Base-by-base conservation (phyloP, 2,113 vertebrate genomes). In the Junco hyemalis region DNA sequence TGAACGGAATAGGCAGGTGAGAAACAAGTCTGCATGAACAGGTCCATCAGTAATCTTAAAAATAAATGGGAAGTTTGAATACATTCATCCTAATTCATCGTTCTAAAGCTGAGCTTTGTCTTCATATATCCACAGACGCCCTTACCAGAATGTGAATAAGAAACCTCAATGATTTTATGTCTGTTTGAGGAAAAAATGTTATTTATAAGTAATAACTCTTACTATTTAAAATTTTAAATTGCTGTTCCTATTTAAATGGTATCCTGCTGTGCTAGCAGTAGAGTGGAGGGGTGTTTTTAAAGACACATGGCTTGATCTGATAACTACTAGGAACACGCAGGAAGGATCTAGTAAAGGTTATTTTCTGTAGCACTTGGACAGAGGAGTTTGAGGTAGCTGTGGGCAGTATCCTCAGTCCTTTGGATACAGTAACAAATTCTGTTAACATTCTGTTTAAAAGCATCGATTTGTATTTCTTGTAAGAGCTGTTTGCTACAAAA, bases 1-100 rank as follows among this genome's bases (percentile, higher is more conserved):
- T 86, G 99, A 99, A 97, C 98, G 99, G 98, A 99, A 99, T 98
- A 98, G 99, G 73, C 99, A 99, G 99, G 99, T 99, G 97, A 98
- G 97, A 91, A 90, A 85, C 11, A 17, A 35, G 10, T 65, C 14
- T 79, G 50, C 17, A 3, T 78, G 73, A 94, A 31, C 3, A 35
- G 66, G 11, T 50, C 77, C 25, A 63, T 68, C 56, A 57, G 47
- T 59, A 45, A 44, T 68, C 25, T 53, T 63, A 31, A 81, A 88
- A 81, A 66, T 66, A 7, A 38, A 6, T 77, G 54, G 45, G 16
- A 76, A 50, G 7, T 64, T 74, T 23, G 29, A 81, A 23, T 77
- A 5, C 2, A 4, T 63, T 66, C 2, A 31, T 86, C 15, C 50
- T 66, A 13, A 50, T 64, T 94, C 36, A 51, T 11, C 72, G 11